Base-by-base conservation (phyloP, 2,113 vertebrate species). In the Morone saxatilis region DNA sequence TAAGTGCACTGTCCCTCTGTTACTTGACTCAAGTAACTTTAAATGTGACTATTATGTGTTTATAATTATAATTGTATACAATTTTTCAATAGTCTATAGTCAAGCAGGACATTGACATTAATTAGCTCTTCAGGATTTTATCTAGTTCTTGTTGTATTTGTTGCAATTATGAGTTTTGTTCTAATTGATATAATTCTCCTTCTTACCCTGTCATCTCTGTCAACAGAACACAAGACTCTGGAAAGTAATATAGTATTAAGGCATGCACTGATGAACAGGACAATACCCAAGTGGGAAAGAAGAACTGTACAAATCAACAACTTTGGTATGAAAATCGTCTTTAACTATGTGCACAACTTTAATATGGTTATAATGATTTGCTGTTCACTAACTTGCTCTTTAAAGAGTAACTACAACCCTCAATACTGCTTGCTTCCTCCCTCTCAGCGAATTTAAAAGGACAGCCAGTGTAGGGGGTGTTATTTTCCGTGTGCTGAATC, bases 291-390 rank as follows among this genome's bases (percentile, higher is more conserved):
- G 82, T 85, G 81, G 73, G 91, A 94, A 51, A 89, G 90, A 82
- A 88, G 84, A 86, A 94, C 60, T 14, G n/a, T 95, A 17, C 88
- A 83, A 9, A 87, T 93, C 74, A 92, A 94, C 80, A 80, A 87
- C 66, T 74, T 87, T 25, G 94, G 95, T 96, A 90, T 22, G 81
- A 83, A 4, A 53, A 6, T 67, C n/a, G 7, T n/a, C 14, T 71
- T 7, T 9, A 40, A 7, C 19, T 14, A 0, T 59, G 48, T 71
- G 13, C 25, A 48, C 17, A 31, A 69, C 4, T 36, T 22, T 13
- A 3, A 25, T 63, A 4, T 72, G 14, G 10, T 43, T 25, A 7
- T 11, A 8, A 17, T 53, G 4, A 66, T 17, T 50, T 76, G 10
- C 63, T 45, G 2, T 10, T 41, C 16, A 47, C 10, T 16, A 53